Evolutionary conservation across 1,140 invertebrate species (phyloP).

Genomic region (Araneus ventricosus): DNA sequence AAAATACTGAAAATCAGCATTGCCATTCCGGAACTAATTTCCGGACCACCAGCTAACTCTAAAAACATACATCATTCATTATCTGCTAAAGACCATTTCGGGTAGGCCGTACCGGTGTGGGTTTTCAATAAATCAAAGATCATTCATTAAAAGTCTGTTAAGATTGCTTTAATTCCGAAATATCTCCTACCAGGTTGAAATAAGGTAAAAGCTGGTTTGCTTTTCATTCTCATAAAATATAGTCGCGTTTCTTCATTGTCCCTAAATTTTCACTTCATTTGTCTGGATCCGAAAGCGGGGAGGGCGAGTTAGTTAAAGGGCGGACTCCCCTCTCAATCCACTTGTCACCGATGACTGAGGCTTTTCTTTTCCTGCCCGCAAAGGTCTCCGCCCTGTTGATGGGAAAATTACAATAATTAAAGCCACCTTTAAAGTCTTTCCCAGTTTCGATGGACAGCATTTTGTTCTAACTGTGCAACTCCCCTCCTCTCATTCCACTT

Average conservation of each 20-base stretch:
- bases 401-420: conserved; percentile 75
- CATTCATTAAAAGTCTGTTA: too few species aligned
- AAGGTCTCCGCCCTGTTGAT: conserved; percentile 70
- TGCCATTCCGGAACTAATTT: too few species aligned
- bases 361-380: conserved; percentile 32
- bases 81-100: too few species aligned
- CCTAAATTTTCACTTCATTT: conserved; percentile 6
- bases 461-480: conserved; percentile 37
- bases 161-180: too few species aligned
- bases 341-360: conserved; percentile 59
- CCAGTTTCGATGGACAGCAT: conserved; percentile 61
- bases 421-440: conserved; percentile 57
- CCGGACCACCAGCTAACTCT: too few species aligned
- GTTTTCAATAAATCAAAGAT: too few species aligned
- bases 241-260: background rate
- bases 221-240: background rate
- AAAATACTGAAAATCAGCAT: too few species aligned
- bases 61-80: too few species aligned
- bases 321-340: conserved; percentile 55
- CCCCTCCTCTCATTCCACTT: conserved; percentile 20
- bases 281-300: conserved; percentile 7
- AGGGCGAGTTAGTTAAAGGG: conserved; percentile 61
- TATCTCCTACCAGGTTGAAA: too few species aligned
- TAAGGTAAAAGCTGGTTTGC: background rate
- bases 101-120: too few species aligned